Conservation (phyloP, 2,797 vertebrate species). For the Hoplostethus mediterraneus region DNA sequence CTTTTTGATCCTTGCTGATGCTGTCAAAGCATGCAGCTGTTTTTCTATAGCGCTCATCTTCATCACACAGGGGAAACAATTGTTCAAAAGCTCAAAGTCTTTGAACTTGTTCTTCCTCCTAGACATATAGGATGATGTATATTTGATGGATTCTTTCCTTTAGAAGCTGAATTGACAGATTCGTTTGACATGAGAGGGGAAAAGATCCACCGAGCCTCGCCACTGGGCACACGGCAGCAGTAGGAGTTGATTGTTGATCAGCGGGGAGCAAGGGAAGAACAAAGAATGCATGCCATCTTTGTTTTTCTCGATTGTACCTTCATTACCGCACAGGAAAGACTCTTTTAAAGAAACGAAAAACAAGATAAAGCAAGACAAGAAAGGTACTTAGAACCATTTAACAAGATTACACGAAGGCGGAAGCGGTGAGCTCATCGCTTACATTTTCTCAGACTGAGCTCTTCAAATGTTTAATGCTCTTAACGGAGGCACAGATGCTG, state of each 20-base stretch:
- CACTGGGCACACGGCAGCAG: background rate
- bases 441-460: no score
- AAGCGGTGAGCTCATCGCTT: no score
- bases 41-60: background rate
- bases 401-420: no score
- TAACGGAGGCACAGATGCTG: no score
- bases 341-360: no score
- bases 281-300: constrained; percentile 8
- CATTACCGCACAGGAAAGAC: background rate
- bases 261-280: background rate
- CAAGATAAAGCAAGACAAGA: no score
- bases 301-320: constrained; percentile 32
- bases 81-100: constrained; percentile 1
- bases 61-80: background rate
- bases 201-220: background rate
- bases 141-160: background rate
- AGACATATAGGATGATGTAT: background rate
- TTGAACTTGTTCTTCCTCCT: background rate
- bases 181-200: background rate
- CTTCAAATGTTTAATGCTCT: no score
- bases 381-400: no score
- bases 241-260: background rate
- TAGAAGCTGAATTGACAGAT: background rate
- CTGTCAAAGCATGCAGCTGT: background rate
- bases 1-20: background rate